Base-by-base conservation (phyloP, 2,113 vertebrate genomes). In the Nesoenas mayeri region DNA sequence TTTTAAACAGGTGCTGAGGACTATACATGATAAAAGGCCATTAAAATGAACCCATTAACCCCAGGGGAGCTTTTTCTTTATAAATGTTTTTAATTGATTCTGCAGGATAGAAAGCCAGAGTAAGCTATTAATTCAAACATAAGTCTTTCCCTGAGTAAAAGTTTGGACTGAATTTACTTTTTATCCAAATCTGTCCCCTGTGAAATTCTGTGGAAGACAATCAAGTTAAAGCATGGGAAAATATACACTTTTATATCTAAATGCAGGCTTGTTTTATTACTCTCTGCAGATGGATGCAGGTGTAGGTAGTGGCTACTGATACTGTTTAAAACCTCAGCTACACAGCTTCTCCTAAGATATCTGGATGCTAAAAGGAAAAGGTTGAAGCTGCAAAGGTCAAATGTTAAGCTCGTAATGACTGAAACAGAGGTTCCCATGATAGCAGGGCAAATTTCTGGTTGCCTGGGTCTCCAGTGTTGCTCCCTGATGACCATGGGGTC, bases 261-360 rank as follows among this genome's bases (percentile, higher is more conserved):
- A 82, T 38, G 64, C 54, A 79, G 70, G 56, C 25, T 82, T 22
- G 72, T 61, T 89, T 79, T 85, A 44, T 95, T 93, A 94, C 54
- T 91, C 71, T 28, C 56, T 91, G 82, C 88, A 96, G 93, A 93
- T 90, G 89, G 79, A 70, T 31, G 38, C 85, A 95, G 93, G 82
- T 89, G 78, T 51, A 95, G 51, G 87, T 48, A 77, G 79, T 88
- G 74, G 94, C 93, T 96, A 96, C 96, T n/a, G 94, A 89, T 89
- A 34, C 25, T 2, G 0, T 71, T 79, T n/a, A 64, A 83, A 91
- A 95, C 13, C 58, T 77, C 58, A 58, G 36, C 78, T 72, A 48
- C 38, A 15, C 21, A 29, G 54, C 64, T 92, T 72, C 36, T 78
- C 69, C 80, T 85, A 17, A 95, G 74, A 70, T 9, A 47, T 4